phyloP scores from a whole-genome alignment of 2,797 vertebrate genomes.

The Phoeniculus purpureus region DNA sequence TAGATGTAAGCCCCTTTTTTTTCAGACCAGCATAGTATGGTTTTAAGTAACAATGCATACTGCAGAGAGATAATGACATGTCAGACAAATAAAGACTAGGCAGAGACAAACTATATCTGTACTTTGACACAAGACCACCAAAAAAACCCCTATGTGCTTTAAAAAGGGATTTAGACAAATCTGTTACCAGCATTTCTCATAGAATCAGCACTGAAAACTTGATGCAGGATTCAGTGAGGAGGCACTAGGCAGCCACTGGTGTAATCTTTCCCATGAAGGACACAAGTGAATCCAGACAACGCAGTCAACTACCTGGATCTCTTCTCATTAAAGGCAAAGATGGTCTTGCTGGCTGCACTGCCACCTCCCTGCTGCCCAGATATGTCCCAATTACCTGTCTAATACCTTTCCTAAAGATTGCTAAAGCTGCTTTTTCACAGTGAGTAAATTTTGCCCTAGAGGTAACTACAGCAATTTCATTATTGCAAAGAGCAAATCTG shows the following conservation, averaged over 20 bases:
- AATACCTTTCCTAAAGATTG: neutral
- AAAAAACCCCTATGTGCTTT: neutral
- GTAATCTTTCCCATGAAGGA: neutral
- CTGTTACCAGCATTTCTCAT: neutral
- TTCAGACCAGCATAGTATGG: neutral
- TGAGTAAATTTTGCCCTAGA: neutral
- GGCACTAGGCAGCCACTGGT: neutral
- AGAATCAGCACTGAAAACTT: neutral
- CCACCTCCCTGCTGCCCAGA: neutral
- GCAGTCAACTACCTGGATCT: rapidly evolving
- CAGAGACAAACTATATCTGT: neutral
- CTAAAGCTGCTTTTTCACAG: neutral
- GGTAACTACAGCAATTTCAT: neutral
- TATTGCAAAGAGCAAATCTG: neutral
- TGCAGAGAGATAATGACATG: neutral
- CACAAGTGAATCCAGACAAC: neutral
- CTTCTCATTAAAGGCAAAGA: neutral
- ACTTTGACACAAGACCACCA: neutral
- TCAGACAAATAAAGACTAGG: neutral
- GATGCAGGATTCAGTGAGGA: neutral
- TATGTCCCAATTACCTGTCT: neutral
- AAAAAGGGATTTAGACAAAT: neutral
- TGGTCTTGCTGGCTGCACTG: rapidly evolving
- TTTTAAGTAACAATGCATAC: neutral
- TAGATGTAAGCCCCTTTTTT: neutral